Conservation (phyloP, 2,888 invertebrate genomes). For the Oegoconia quadripuncta region DNA sequence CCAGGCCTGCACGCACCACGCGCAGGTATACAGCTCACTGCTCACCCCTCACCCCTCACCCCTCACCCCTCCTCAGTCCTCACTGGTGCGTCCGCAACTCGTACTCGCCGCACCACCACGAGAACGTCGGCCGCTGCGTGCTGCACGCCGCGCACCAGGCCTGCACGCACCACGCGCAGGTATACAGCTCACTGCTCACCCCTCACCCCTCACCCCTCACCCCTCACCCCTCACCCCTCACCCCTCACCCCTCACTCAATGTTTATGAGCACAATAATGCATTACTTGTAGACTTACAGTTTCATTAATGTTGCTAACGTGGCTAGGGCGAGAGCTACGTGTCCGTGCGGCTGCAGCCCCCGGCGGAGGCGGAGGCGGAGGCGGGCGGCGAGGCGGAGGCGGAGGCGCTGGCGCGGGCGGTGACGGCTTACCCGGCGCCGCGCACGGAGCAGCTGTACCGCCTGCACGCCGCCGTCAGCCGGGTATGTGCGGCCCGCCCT, state of each 20-base stretch:
- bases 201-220: too few relatives aligned
- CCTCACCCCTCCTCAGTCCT: too few relatives aligned
- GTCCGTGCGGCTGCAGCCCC: slow-evolving; percentile 22
- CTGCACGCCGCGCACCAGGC: slow-evolving; percentile 83
- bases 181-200: slow-evolving; percentile 8
- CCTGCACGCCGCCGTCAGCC: slow-evolving; percentile 85
- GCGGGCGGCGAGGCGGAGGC: slow-evolving; percentile 35
- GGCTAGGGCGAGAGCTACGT: slow-evolving; percentile 44
- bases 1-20: slow-evolving; percentile 74
- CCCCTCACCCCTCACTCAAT: slow-evolving; percentile 91
- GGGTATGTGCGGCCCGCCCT: slow-evolving; percentile 59
- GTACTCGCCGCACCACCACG: slow-evolving; percentile 88
- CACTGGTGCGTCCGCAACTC: slow-evolving; percentile 95
- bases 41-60: too few relatives aligned
- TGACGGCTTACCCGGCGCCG: slow-evolving; percentile 83
- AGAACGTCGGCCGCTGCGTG: slow-evolving; percentile 93
- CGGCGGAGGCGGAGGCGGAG: slow-evolving; percentile 4
- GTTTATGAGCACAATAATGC: too few relatives aligned
- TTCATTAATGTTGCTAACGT: too few relatives aligned
- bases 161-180: slow-evolving; percentile 79
- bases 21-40: slow-evolving; percentile 60
- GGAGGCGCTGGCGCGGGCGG: slow-evolving; percentile 67
- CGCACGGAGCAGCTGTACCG: slow-evolving; percentile 82
- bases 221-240: too few relatives aligned
- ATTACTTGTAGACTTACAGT: too few relatives aligned